A percentile compares a stretch with the other conserved stretches of the same genome.
Conservation (phyloP, 2,113 vertebrate genomes). For the Tichodroma muraria region DNA sequence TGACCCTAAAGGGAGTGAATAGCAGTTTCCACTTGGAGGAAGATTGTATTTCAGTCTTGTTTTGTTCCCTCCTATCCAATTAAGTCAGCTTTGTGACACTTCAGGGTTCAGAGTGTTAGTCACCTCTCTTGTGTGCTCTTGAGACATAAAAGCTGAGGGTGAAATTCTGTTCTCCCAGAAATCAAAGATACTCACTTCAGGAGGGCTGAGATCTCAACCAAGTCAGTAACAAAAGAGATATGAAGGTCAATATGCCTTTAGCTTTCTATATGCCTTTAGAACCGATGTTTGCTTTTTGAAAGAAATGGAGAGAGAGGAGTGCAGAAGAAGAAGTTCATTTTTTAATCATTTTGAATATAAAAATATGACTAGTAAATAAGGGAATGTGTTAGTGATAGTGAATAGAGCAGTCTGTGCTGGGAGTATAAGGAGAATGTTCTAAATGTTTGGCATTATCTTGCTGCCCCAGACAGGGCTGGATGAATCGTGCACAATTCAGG, state of each 20-base stretch:
- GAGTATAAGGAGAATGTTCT: neutral
- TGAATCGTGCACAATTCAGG: neutral
- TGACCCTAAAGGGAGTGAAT: slow-evolving; percentile 30
- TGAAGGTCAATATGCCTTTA: neutral
- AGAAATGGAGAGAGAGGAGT: neutral
- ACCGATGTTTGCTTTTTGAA: neutral
- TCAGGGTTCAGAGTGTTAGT: neutral
- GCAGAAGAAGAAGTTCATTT: neutral
- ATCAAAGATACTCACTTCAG: neutral
- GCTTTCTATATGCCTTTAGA: neutral
- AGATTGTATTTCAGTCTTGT: slow-evolving; percentile 26
- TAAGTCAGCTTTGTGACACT: slow-evolving; percentile 31
- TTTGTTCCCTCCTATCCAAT: slow-evolving; percentile 38
- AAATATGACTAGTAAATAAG: neutral
- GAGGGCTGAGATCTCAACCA: neutral
- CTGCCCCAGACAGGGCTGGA: neutral
- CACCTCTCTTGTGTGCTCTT: neutral
- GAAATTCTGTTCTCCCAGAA: slow-evolving; percentile 4
- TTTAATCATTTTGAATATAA: neutral
- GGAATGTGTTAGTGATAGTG: neutral
- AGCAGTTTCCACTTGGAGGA: slow-evolving; percentile 33
- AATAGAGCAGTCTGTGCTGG: neutral
- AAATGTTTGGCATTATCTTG: neutral
- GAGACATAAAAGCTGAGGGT: neutral
- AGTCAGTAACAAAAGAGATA: neutral